A percentile compares a stretch with the other conserved stretches of the same genome.
phyloP scores from a whole-genome alignment of 2,888 invertebrate species.

The Euzophera pinguis region DNA sequence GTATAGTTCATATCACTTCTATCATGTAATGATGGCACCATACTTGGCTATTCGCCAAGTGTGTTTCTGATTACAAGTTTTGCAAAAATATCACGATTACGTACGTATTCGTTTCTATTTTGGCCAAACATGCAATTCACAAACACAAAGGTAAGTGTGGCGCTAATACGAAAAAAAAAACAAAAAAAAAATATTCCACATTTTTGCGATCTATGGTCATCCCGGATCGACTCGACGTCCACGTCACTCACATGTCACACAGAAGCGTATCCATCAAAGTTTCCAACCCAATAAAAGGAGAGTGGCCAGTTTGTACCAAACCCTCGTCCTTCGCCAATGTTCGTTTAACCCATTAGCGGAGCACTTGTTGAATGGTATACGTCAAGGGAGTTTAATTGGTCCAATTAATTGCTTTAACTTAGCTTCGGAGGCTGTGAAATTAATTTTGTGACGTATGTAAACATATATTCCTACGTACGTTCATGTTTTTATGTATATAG shows the following conservation, averaged over 20 bases:
- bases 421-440: background rate
- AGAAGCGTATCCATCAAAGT: background rate
- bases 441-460: background rate
- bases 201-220: background rate
- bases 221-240: background rate
- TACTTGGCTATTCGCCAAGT: too few relatives aligned
- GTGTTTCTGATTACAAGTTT: too few relatives aligned
- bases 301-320: background rate
- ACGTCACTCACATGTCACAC: background rate
- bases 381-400: conserved; percentile 5
- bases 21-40: too few relatives aligned
- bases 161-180: too few relatives aligned
- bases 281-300: conserved; percentile 3
- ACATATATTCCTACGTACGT: too few relatives aligned
- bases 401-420: conserved; percentile 8
- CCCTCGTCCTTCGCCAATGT: background rate
- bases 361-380: conserved; percentile 9
- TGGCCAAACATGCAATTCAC: too few relatives aligned
- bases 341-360: background rate
- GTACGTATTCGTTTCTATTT: too few relatives aligned
- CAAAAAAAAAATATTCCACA: background rate
- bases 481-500: too few relatives aligned
- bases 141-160: too few relatives aligned
- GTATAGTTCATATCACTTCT: too few relatives aligned
- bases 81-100: too few relatives aligned